phyloP scores from a whole-genome alignment of 53 echinoderm and acorn worm genomes.

The Holothuria leucospilota region DNA sequence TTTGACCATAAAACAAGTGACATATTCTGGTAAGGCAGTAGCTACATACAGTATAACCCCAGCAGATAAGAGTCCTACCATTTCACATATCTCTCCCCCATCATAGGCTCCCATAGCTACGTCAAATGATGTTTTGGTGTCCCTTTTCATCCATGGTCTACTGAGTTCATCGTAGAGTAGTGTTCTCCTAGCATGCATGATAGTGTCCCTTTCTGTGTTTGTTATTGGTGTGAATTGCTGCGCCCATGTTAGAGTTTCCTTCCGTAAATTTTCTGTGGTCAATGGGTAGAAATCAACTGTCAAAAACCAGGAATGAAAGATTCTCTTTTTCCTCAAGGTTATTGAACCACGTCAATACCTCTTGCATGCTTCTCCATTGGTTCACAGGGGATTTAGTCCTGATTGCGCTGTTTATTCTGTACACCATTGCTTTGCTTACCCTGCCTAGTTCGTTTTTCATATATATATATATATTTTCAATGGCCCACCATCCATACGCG shows the following conservation, averaged over 20 bases:
- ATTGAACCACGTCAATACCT: conserved; percentile 43
- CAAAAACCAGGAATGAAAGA: conserved; percentile 30
- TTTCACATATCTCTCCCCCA: conserved; percentile 46
- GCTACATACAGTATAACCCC: too few relatives aligned
- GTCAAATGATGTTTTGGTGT: conserved; percentile 28
- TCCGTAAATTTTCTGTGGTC: conserved; percentile 33
- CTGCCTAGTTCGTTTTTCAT: too few relatives aligned
- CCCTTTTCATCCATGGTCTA: conserved; percentile 36
- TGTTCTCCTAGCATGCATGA: conserved; percentile 34
- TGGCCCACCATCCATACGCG: too few relatives aligned
- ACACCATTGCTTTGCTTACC: too few relatives aligned
- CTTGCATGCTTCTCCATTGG: conserved; percentile 28
- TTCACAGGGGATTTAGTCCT: conserved; percentile 23
- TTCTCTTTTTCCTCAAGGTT: not conserved
- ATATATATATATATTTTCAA: too few relatives aligned
- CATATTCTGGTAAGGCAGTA: too few relatives aligned
- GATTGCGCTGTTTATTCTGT: too few relatives aligned
- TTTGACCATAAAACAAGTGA: too few relatives aligned
- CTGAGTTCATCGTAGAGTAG: conserved; percentile 33
- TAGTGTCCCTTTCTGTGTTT: not conserved
- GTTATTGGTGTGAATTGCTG: conserved; percentile 25
- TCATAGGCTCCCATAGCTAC: conserved; percentile 39
- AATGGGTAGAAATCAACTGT: conserved; percentile 44
- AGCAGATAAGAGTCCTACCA: conserved; percentile 51
- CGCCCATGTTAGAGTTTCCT: conserved; percentile 31